Percentiles rank a stretch among this genome's conserved stretches.
Evolutionary conservation across 2,113 vertebrate species (phyloP).

Genomic region (Parotia lawesii): DNA sequence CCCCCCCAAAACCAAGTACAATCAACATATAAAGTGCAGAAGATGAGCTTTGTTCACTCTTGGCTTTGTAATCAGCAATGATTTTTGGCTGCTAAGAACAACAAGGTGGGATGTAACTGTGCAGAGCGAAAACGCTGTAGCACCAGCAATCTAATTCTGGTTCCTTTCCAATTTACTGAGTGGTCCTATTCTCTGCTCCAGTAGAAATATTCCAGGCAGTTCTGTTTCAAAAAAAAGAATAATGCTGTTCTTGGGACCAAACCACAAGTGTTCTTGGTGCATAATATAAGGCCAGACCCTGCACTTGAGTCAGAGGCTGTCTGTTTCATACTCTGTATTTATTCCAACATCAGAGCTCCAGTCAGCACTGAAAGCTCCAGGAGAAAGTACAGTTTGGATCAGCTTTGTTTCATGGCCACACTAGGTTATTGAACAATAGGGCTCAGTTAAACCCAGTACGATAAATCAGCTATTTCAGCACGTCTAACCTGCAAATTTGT

Average conservation of each 20-base stretch:
- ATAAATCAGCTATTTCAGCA: neutral
- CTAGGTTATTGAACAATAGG: neutral
- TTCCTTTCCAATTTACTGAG: neutral
- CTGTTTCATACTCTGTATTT: neutral
- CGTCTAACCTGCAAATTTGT: neutral
- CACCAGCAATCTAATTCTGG: neutral
- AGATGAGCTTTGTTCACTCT: neutral
- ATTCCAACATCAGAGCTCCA: neutral
- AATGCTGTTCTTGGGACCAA: neutral
- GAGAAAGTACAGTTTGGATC: neutral
- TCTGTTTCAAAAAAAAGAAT: neutral
- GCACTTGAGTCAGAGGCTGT: neutral
- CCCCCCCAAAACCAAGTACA: neutral
- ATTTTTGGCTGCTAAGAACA: neutral
- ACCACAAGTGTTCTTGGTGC: neutral
- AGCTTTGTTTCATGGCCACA: neutral
- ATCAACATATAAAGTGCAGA: neutral
- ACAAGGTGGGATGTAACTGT: neutral
- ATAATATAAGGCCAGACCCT: neutral
- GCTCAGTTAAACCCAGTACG: neutral
- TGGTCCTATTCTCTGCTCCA: neutral
- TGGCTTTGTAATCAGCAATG: neutral
- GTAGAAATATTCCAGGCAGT: neutral
- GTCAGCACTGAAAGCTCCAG: neutral
- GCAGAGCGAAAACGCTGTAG: neutral